A percentile compares a stretch with the other conserved stretches of the same genome.
phyloP scores from a whole-genome alignment of 2,888 invertebrate species.

The Polietes domitor region DNA sequence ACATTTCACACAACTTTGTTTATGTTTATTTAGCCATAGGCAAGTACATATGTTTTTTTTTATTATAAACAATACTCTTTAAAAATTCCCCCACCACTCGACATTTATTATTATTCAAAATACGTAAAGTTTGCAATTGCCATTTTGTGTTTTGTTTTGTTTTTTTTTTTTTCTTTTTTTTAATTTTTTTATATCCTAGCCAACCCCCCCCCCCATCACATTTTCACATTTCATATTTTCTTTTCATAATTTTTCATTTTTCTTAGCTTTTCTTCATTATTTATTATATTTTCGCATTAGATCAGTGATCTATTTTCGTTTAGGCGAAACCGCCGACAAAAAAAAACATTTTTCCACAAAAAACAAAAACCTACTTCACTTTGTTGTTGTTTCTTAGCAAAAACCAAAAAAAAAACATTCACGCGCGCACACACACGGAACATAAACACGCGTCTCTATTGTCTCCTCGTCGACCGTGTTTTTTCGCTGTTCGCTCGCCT shows the following conservation, averaged over 20 bases:
- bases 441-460: slow-evolving; percentile 50
- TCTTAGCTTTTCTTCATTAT: not conserved
- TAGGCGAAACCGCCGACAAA: not conserved
- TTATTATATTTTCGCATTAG: slow-evolving; percentile 46
- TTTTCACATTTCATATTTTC: slow-evolving; percentile 10
- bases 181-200: not conserved
- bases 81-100: not conserved
- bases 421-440: not conserved
- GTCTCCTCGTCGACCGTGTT: slow-evolving; percentile 21
- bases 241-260: not conserved
- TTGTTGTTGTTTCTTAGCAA: slow-evolving; percentile 35
- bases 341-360: slow-evolving; percentile 18
- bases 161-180: slow-evolving; percentile 19
- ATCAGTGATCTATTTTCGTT: slow-evolving; percentile 64
- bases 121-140: not conserved
- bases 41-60: no score
- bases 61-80: not conserved
- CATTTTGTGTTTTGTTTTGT: not conserved
- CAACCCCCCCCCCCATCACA: not conserved
- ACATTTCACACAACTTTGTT: not conserved
- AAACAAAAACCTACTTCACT: slow-evolving; percentile 23
- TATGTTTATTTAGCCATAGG: slow-evolving; percentile 1
- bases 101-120: not conserved
- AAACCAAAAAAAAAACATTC: not conserved
- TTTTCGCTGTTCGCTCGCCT: slow-evolving; percentile 38